A percentile compares a stretch with the other conserved stretches of the same genome.
These are phyloP conservation scores for Diploscapter pachys DNA, from an alignment of 1,140 invertebrate genomes.

Conservation along the genomic window DNA sequence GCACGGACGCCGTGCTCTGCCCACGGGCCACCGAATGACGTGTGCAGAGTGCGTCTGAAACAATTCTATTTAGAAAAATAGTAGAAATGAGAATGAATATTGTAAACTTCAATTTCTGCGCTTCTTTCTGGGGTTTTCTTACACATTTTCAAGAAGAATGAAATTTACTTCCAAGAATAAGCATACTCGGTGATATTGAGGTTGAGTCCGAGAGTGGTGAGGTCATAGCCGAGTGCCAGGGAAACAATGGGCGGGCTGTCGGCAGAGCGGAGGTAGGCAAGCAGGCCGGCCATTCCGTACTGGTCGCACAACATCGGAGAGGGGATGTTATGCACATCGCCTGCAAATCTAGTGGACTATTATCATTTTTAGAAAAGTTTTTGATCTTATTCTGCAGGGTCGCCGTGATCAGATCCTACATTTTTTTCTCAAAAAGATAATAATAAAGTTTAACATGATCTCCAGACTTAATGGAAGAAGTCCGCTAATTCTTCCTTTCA, in stretches of 20 bases:
- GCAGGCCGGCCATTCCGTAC: constrained; percentile 94
- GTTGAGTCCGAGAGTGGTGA: constrained; percentile 93
- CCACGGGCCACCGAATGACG: constrained; percentile 96
- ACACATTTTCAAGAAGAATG: too few relatives aligned
- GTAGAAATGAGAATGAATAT: too few relatives aligned
- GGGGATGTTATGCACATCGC: constrained; percentile 89
- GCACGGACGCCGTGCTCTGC: constrained; percentile 92
- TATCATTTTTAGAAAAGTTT: constrained; percentile 10
- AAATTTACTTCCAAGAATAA: neutral
- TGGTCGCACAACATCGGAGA: constrained; percentile 96
- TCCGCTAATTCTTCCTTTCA: too few relatives aligned
- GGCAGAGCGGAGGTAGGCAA: constrained; percentile 93
- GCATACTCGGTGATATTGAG: constrained; percentile 85
- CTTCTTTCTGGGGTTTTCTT: too few relatives aligned
- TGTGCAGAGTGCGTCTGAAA: constrained; percentile 74
- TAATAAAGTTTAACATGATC: too few relatives aligned
- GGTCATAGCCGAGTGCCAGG: constrained; percentile 89
- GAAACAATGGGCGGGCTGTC: constrained; percentile 66
- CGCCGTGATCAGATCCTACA: too few relatives aligned
- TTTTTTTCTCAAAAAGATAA: too few relatives aligned
- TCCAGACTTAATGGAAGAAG: too few relatives aligned
- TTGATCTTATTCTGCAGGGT: too few relatives aligned
- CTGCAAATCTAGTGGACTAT: constrained; percentile 45
- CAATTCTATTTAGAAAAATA: too few relatives aligned
- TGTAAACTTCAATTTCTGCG: too few relatives aligned